Percentiles rank a stretch among this genome's conserved stretches.
Evolutionary conservation across 2,888 invertebrate genomes (phyloP).

Genomic region (Epinotia bilunana): DNA sequence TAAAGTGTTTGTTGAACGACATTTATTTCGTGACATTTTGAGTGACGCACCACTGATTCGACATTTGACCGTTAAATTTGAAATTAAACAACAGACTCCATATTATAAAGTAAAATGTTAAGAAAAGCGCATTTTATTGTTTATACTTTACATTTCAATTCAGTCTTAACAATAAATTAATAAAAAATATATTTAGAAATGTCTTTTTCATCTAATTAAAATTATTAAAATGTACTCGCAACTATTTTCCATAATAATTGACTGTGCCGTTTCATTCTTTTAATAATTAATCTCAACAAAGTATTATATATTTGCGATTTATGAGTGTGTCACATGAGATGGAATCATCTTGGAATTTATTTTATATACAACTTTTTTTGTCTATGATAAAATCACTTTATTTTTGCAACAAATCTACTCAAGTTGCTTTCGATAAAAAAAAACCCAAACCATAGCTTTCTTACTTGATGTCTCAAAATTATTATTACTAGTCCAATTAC

Average conservation of each 20-base stretch:
- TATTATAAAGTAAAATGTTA: constrained; percentile 24
- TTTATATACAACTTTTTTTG: neutral
- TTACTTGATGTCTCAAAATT: neutral
- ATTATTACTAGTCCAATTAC: constrained; percentile 33
- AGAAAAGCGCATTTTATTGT: constrained; percentile 35
- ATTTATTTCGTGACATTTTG: neutral
- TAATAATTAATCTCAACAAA: constrained; percentile 4
- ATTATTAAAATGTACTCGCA: constrained; percentile 19
- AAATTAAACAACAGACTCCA: constrained; percentile 27
- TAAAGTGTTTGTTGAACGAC: neutral
- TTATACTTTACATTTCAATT: constrained; percentile 56
- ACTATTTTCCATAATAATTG: constrained; percentile 18
- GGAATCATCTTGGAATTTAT: neutral
- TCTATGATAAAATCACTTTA: neutral
- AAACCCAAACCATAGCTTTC: neutral
- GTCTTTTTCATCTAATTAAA: constrained; percentile 40
- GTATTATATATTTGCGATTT: neutral
- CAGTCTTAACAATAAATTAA: constrained; percentile 71
- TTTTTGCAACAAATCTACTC: neutral
- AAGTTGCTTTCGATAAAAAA: neutral
- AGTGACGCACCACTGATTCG: neutral
- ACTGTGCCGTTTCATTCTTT: constrained; percentile 30
- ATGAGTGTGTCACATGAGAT: neutral
- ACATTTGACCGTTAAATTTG: neutral
- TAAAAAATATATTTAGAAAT: constrained; percentile 53